These are phyloP conservation scores for Lepidurus packardi DNA, from an alignment of 1,140 invertebrate species.

Conservation along the genomic window DNA sequence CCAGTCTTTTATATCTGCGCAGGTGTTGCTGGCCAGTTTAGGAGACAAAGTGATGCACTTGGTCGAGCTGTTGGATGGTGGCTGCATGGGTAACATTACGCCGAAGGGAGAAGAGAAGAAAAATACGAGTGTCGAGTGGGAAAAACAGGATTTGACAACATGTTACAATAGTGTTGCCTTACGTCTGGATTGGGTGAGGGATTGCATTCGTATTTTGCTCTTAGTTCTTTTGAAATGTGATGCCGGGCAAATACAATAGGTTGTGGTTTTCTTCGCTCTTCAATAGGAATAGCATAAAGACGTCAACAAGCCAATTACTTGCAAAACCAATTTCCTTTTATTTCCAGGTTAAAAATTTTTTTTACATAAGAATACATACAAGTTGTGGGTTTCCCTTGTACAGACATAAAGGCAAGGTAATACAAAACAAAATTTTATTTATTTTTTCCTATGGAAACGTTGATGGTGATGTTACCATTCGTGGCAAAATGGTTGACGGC, in stretches of 20 bases:
- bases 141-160: neutral
- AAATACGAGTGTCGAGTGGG: neutral
- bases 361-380: neutral
- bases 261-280: neutral
- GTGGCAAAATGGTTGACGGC: neutral
- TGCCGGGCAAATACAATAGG: neutral
- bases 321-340: neutral
- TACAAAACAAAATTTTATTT: neutral
- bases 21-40: neutral
- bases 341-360: neutral
- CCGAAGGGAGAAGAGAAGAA: neutral
- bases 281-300: neutral
- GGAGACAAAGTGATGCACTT: neutral
- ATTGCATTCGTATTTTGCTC: neutral
- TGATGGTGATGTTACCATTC: neutral
- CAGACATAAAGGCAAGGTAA: neutral
- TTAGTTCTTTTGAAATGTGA: neutral
- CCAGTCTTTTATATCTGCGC: neutral
- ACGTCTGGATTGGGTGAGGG: neutral
- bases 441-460: neutral
- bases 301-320: neutral
- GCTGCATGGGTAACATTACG: neutral
- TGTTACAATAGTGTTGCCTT: neutral
- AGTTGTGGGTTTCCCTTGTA: neutral
- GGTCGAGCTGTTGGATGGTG: neutral